These are phyloP conservation scores for Pholis gunnellus DNA, from an alignment of 2,113 vertebrate species.

Conservation along the genomic window DNA sequence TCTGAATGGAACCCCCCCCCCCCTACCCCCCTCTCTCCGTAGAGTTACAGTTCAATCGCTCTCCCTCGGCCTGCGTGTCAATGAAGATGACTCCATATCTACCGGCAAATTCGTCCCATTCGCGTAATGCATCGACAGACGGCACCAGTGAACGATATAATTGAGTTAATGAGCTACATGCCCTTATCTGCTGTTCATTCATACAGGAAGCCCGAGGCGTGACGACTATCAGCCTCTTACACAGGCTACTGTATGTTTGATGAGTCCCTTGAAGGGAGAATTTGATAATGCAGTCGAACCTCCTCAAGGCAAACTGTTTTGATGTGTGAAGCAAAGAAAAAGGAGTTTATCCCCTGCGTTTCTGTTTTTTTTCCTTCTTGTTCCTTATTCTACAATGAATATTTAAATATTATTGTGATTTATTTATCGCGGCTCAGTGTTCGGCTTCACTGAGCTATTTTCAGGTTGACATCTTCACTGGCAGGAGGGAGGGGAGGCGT, in stretches of 20 bases:
- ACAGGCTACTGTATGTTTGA: conserved; percentile 73
- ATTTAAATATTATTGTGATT: conserved; percentile 70
- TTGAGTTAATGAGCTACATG: conserved; percentile 74
- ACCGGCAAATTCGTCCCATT: conserved; percentile 43
- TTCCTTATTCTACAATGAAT: conserved; percentile 64
- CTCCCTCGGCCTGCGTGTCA: conserved; percentile 15
- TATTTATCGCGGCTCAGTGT: conserved; percentile 65
- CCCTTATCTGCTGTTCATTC: conserved; percentile 73
- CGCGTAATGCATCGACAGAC: conserved; percentile 51
- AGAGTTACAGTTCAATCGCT: conserved; percentile 43
- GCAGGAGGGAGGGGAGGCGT: conserved; percentile 26
- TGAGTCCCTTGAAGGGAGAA: conserved; percentile 66
- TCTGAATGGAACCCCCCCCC: conserved; percentile 23
- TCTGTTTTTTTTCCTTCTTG: background rate
- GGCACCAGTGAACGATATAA: conserved; percentile 59
- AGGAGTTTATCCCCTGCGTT: conserved; percentile 46
- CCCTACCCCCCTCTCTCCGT: background rate
- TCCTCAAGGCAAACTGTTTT: conserved; percentile 69
- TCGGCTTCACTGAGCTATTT: conserved; percentile 63
- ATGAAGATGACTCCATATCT: conserved; percentile 49
- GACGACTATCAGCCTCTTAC: conserved; percentile 68
- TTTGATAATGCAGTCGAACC: conserved; percentile 58
- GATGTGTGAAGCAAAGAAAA: conserved; percentile 55
- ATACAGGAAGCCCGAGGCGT: conserved; percentile 59
- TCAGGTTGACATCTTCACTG: conserved; percentile 63